Conservation (phyloP, 1,140 invertebrate species). For the Asobara japonica region DNA sequence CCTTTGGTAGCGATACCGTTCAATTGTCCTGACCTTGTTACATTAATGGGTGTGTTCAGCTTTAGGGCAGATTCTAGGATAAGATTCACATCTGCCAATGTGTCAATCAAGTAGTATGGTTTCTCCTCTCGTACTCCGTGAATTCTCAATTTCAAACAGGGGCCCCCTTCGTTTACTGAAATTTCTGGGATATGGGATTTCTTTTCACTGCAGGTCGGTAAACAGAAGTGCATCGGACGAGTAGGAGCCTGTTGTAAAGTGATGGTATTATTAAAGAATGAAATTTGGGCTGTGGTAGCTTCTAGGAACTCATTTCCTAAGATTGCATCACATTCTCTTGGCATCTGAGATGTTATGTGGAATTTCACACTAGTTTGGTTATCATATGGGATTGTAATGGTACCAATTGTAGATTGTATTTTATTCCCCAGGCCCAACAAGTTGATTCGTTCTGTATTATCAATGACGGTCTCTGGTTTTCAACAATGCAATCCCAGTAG, state of each 20-base stretch:
- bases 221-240: not conserved
- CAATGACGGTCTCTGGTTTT: too few species aligned
- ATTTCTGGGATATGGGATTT: not conserved
- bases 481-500: too few species aligned
- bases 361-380: too few species aligned
- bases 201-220: not conserved
- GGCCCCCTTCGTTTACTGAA: not conserved
- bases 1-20: not conserved
- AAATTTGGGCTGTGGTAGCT: not conserved
- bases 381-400: too few species aligned
- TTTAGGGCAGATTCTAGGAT: not conserved
- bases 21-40: not conserved
- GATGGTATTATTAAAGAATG: not conserved
- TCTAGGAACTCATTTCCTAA: too few species aligned
- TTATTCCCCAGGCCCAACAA: too few species aligned
- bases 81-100: not conserved
- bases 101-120: not conserved
- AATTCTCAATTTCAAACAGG: not conserved
- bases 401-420: too few species aligned
- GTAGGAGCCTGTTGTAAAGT: not conserved
- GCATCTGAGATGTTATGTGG: too few species aligned
- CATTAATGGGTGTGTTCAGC: not conserved
- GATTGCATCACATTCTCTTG: too few species aligned
- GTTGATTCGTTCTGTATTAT: too few species aligned
- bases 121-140: not conserved